Evolutionary conservation across 2,797 vertebrate species (phyloP).

Genomic region (Rhinichthys osculus): DNA sequence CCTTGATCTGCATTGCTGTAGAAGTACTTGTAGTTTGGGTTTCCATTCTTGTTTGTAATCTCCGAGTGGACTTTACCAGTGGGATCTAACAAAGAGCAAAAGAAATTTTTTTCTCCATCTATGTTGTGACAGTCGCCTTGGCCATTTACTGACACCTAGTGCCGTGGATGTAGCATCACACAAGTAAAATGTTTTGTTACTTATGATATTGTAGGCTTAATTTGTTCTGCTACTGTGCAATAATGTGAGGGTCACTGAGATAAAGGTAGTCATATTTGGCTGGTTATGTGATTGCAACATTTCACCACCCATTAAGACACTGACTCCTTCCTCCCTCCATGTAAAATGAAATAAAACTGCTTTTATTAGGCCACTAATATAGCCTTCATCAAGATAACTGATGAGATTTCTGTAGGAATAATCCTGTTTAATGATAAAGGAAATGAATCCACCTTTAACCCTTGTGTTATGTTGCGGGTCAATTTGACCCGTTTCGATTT

Average conservation of each 20-base stretch:
- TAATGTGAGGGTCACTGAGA: too few relatives aligned
- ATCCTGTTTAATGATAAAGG: not conserved
- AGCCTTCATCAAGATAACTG: not conserved
- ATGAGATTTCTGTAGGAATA: not conserved
- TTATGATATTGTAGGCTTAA: not conserved
- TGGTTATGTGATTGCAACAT: not conserved
- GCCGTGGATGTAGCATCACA: not conserved
- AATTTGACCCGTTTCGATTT: too few relatives aligned
- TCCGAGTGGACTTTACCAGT: slow-evolving; percentile 91
- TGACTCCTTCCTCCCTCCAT: not conserved
- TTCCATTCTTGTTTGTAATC: slow-evolving; percentile 93
- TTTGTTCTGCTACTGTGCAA: not conserved
- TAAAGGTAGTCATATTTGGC: too few relatives aligned
- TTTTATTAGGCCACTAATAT: not conserved
- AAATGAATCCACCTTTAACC: not conserved
- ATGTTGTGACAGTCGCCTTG: not conserved
- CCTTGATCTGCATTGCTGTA: slow-evolving; percentile 96
- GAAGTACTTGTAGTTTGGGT: slow-evolving; percentile 98
- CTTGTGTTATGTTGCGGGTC: too few relatives aligned
- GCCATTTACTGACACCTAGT: not conserved
- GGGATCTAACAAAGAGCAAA: slow-evolving; percentile 80
- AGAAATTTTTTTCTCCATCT: not conserved
- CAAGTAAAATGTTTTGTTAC: not conserved
- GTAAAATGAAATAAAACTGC: not conserved
- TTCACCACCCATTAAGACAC: not conserved